Conservation (phyloP, 2,888 invertebrate genomes). For the Erynnis tages region DNA sequence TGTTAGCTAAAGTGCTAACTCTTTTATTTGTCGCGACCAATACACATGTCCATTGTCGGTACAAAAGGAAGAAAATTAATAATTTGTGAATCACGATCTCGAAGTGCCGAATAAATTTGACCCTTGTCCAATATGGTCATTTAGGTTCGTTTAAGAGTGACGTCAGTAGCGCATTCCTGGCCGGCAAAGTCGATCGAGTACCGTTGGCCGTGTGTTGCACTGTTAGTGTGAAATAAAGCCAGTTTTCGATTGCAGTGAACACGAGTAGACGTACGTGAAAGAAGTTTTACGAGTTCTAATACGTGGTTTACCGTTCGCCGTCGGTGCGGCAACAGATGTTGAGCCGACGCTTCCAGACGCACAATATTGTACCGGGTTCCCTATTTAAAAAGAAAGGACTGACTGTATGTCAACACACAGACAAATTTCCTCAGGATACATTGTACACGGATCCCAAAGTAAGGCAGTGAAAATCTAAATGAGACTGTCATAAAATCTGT, state of each 20-base stretch:
- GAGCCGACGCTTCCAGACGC: background rate
- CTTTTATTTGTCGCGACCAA: background rate
- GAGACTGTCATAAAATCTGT: no score
- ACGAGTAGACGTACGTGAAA: slow-evolving; percentile 7
- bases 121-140: slow-evolving; percentile 30
- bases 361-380: no score
- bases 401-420: no score
- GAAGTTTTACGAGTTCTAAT: background rate
- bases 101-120: background rate
- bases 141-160: slow-evolving; percentile 36
- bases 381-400: no score
- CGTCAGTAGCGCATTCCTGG: slow-evolving; percentile 36
- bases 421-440: no score
- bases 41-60: background rate
- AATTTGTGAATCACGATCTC: slow-evolving; percentile 6
- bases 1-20: background rate
- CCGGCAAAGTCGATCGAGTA: slow-evolving; percentile 34
- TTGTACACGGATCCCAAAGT: no score
- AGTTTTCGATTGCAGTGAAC: slow-evolving; percentile 10
- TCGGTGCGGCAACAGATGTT: background rate
- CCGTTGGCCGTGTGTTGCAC: background rate
- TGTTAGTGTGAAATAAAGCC: background rate
- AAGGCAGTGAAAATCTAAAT: no score
- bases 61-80: background rate
- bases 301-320: slow-evolving; percentile 1